Conservation (phyloP, 2,797 vertebrate species). For the Chelon labrosus region DNA sequence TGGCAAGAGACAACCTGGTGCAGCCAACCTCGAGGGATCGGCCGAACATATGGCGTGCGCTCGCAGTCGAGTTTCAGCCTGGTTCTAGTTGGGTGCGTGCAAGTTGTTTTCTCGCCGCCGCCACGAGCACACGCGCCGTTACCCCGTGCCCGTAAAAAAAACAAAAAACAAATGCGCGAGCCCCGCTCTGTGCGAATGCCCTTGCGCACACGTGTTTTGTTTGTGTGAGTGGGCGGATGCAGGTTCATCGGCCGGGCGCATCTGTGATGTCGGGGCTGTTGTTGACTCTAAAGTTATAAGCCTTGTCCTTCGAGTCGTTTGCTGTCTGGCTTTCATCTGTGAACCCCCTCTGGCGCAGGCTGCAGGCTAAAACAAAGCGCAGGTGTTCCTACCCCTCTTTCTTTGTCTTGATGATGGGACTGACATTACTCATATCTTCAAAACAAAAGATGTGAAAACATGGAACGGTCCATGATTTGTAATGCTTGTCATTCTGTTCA, state of each 20-base stretch:
- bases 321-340: slow-evolving; percentile 69
- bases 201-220: slow-evolving; percentile 27
- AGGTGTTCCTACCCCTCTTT: slow-evolving; percentile 44
- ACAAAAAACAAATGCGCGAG: not conserved
- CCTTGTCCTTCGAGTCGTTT: slow-evolving; percentile 31
- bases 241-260: slow-evolving; percentile 59
- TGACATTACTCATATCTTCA: not conserved
- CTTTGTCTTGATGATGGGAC: not conserved
- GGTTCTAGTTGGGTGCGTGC: not conserved
- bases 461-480: not conserved
- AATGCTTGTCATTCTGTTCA: not conserved
- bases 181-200: slow-evolving; percentile 13
- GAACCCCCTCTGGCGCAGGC: slow-evolving; percentile 48
- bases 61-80: slow-evolving; percentile 3
- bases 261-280: slow-evolving; percentile 68
- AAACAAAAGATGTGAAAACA: not conserved
- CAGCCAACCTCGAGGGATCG: slow-evolving; percentile 12
- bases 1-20: slow-evolving; percentile 21
- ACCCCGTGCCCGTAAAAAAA: not conserved
- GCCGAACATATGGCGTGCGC: slow-evolving; percentile 32
- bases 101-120: not conserved
- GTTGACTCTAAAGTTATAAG: slow-evolving; percentile 54
- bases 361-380: slow-evolving; percentile 49
- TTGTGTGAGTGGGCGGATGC: slow-evolving; percentile 26
- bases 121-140: slow-evolving; percentile 2